Conservation (phyloP, 2,888 invertebrate species). For the Drosophila aldrichi region DNA sequence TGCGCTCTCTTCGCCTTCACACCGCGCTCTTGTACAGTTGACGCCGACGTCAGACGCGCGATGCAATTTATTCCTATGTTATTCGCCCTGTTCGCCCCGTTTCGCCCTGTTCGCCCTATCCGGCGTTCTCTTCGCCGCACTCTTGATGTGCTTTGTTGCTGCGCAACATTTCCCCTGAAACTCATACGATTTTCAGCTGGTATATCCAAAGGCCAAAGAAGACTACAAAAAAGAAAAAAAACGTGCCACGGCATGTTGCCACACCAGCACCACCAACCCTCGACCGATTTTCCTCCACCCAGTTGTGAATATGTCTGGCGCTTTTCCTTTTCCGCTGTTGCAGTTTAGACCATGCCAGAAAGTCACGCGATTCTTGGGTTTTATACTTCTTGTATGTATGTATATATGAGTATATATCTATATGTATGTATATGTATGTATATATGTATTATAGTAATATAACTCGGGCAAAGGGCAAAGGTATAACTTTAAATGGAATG, state of each 20-base stretch:
- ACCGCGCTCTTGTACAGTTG: conserved; percentile 60
- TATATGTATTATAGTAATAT: not conserved
- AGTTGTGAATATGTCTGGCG: conserved; percentile 41
- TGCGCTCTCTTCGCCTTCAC: conserved; percentile 33
- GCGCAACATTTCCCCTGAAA: conserved; percentile 81
- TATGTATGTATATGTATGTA: not conserved
- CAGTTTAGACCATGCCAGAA: conserved; percentile 25
- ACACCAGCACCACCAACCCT: conserved; percentile 24
- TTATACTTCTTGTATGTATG: not conserved
- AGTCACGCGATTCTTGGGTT: conserved; percentile 65
- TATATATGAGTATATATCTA: not conserved
- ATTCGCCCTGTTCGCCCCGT: conserved; percentile 18
- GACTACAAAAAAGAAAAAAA: conserved; percentile 59
- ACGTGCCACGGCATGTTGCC: conserved; percentile 60
- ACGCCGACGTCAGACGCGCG: conserved; percentile 31
- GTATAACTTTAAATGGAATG: not conserved
- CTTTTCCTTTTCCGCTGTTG: conserved; percentile 34
- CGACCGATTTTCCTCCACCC: conserved; percentile 26
- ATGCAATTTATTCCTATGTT: conserved; percentile 33
- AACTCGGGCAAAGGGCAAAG: too few species aligned
- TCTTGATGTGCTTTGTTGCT: conserved; percentile 36
- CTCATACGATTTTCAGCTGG: conserved; percentile 83
- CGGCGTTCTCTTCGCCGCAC: conserved; percentile 50
- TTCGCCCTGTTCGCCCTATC: conserved; percentile 16
- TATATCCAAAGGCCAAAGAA: conserved; percentile 69